Evolutionary conservation across 2,888 invertebrate genomes (phyloP).

Genomic region (Drosophila kokeensis): DNA sequence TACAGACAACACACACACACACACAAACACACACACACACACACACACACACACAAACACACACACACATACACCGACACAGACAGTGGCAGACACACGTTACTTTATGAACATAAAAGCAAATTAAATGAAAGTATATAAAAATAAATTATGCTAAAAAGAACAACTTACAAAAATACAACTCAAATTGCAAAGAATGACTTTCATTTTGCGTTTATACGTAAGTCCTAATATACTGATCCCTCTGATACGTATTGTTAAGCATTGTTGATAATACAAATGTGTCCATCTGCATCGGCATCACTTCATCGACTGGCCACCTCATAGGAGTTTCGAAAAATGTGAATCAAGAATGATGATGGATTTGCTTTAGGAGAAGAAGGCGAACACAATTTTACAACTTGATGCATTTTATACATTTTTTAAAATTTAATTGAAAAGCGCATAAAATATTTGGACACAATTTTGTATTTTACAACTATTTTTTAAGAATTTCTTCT

Average conservation of each 20-base stretch:
- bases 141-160: slow-evolving; percentile 81
- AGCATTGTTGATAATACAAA: neutral
- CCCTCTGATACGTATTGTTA: neutral
- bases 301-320: neutral
- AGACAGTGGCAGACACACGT: slow-evolving; percentile 77
- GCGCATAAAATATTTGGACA: neutral
- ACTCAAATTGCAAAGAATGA: slow-evolving; percentile 51
- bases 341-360: neutral
- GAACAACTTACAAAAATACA: slow-evolving; percentile 72
- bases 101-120: slow-evolving; percentile 81
- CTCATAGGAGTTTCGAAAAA: neutral
- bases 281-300: neutral
- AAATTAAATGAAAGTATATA: slow-evolving; percentile 81
- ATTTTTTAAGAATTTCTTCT: neutral
- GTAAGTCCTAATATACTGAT: neutral
- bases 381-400: neutral
- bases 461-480: neutral
- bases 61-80: slow-evolving; percentile 43
- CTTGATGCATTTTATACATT: neutral
- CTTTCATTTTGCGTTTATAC: slow-evolving; percentile 31
- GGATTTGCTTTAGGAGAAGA: neutral
- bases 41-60: slow-evolving; percentile 18
- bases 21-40: slow-evolving; percentile 22
- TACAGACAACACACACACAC: slow-evolving; percentile 28
- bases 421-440: neutral